phyloP scores from a whole-genome alignment of 2,113 vertebrate genomes.

The Neotragus moschatus region DNA sequence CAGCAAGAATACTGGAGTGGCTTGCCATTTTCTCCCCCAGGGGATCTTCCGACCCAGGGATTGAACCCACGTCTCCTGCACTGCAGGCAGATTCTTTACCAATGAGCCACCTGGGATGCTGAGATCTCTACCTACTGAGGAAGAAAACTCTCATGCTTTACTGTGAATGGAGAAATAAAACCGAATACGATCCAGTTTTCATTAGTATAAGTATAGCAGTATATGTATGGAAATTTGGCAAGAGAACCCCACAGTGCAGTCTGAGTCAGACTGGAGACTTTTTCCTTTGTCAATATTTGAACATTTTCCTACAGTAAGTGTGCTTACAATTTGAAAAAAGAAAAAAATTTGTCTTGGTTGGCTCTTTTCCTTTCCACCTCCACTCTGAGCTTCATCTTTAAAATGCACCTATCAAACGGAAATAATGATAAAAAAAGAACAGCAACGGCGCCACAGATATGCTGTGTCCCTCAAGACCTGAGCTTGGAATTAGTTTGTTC shows the following conservation, averaged over 20 bases:
- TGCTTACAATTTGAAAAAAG: neutral
- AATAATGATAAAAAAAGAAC: neutral
- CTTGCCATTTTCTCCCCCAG: neutral
- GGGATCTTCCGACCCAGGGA: neutral
- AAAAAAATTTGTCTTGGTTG: neutral
- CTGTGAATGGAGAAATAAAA: too few relatives aligned
- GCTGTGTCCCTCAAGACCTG: neutral
- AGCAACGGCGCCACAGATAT: neutral
- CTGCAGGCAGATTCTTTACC: neutral
- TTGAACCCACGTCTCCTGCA: neutral
- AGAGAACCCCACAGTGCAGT: neutral
- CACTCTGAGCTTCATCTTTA: neutral
- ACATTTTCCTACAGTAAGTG: neutral
- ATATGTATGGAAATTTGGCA: neutral
- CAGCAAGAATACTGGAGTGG: neutral
- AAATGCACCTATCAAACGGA: neutral
- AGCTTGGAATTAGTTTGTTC: neutral
- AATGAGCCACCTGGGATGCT: neutral
- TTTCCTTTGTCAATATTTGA: neutral
- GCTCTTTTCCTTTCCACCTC: neutral
- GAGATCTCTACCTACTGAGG: neutral
- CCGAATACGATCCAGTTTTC: neutral
- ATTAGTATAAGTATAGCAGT: neutral
- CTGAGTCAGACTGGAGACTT: neutral
- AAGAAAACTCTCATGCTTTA: neutral